These are phyloP conservation scores for Cheilosia variabilis DNA, from an alignment of 2,888 invertebrate genomes.

Conservation along the genomic window DNA sequence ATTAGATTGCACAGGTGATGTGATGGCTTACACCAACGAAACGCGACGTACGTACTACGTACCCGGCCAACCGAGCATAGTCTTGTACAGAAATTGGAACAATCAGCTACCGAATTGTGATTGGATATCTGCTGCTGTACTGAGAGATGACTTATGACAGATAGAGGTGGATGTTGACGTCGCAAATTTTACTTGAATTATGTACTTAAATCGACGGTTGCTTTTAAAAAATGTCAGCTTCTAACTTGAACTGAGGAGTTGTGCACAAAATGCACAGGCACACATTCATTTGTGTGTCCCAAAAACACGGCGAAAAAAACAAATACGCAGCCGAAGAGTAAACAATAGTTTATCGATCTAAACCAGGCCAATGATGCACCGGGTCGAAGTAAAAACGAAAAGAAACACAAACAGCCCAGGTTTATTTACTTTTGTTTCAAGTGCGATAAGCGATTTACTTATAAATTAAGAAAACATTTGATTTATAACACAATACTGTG, in stretches of 20 bases:
- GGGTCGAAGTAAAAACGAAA: not conserved
- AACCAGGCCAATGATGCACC: constrained; percentile 32
- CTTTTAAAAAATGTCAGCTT: not conserved
- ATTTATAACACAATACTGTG: constrained; percentile 38
- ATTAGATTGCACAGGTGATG: constrained; percentile 17
- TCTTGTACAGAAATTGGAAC: constrained; percentile 13
- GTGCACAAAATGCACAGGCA: not conserved
- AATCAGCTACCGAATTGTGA: constrained; percentile 33
- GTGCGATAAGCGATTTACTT: constrained; percentile 41
- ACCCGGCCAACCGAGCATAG: not conserved
- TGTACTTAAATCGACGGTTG: not conserved
- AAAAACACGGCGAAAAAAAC: not conserved
- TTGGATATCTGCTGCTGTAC: not conserved
- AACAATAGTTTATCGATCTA: constrained; percentile 24
- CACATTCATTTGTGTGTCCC: not conserved
- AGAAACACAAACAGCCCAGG: constrained; percentile 1
- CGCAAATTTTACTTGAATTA: no score
- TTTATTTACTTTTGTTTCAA: constrained; percentile 38
- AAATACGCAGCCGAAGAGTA: not conserved
- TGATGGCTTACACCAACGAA: constrained; percentile 4
- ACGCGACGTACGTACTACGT: no score
- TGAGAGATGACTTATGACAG: no score
- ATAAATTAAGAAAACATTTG: constrained; percentile 38
- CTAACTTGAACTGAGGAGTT: not conserved
- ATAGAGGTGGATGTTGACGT: not conserved